phyloP scores from a whole-genome alignment of 2,113 vertebrate genomes.

The Danio rerio region GRCz12tu NC_133185.1:47412501-47413000 shows the following conservation, averaged over 20 bases:
- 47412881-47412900: constrained; percentile 64
- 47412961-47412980: too few species aligned
- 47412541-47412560: not conserved
- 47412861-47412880: constrained; percentile 72
- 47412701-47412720: not conserved
- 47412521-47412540: not conserved
- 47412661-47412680: not conserved
- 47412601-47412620: not conserved
- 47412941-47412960: too few species aligned
- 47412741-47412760: constrained; percentile 58
- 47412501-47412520: not conserved
- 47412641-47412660: not conserved
- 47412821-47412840: constrained; percentile 66
- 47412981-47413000: too few species aligned
- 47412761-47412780: constrained; percentile 72
- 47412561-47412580: constrained; percentile 7
- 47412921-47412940: constrained; percentile 68
- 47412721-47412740: not conserved
- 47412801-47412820: constrained; percentile 37
- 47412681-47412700: not conserved
- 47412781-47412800: constrained; percentile 42
- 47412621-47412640: not conserved
- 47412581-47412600: not conserved
- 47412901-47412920: constrained; percentile 73
- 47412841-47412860: constrained; percentile 70